Evolutionary conservation across 2,113 vertebrate genomes (phyloP), one percentile per base, ranked within the genome.

Genomic region (Neodontobutis hainanensis): DNA sequence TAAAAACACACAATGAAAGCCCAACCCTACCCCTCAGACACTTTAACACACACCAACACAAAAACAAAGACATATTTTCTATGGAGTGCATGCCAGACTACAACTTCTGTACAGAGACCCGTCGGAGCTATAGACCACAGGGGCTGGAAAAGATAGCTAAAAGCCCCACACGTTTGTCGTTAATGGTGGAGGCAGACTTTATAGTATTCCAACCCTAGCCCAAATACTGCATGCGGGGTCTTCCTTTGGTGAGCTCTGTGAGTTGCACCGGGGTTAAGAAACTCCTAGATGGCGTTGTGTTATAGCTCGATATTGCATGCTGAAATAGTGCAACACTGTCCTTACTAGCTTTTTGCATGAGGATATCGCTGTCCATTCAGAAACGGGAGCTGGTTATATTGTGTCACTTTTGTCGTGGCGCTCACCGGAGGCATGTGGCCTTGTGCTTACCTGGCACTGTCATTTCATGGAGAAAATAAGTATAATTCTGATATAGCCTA

Each of bases 271-370:
- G 75, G 83, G 82, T 71, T 59, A 75, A 70, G 40, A 73, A 45
- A 51, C 86, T 80, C 87, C 86, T 86, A 81, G 88, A 78, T 88
- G 90, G 86, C 65, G 81, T 89, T 75, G 89, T 92, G 88, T 90
- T 83, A 79, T 92, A 90, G 88, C 91, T 92, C 80, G 85, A 90
- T 91, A 92, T 92, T 92, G 91, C 92, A 93, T 92, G 91, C 88
- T 84, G 88, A 90, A 92, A 78, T 92, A 90, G 85, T 90, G 81
- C 87, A 90, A 90, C 80, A 85, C 86, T 68, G 85, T 90, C 89
- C 86, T 89, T 84, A 80, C 80, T 92, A 90, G 87, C 82, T 89
- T 90, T 89, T 86, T 92, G 92, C 91, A 93, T 92, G 91, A 92
- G 89, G 89, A 92, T 83, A 83, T 74, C 47, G 77, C 73, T 73